These are phyloP conservation scores for Cephalopterus ornatus DNA, from an alignment of 2,113 vertebrate genomes.

Conservation along the genomic window DNA sequence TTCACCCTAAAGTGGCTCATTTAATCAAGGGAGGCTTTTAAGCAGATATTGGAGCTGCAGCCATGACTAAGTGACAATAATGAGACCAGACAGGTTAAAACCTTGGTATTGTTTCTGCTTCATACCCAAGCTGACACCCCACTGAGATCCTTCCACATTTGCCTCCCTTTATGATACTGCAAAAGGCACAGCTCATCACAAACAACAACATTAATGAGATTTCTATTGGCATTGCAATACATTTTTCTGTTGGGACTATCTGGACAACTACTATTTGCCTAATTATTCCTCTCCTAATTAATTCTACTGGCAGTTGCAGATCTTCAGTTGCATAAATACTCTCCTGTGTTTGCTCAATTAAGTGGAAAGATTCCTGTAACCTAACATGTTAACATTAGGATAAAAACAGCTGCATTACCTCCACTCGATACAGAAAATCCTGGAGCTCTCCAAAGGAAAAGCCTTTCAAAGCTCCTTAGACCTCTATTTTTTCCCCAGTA, in stretches of 20 bases:
- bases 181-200: constrained; percentile 17
- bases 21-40: neutral
- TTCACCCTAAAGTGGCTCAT: neutral
- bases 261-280: constrained; percentile 26
- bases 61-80: neutral
- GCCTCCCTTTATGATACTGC: neutral
- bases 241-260: constrained; percentile 31
- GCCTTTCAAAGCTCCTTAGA: neutral
- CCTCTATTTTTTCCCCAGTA: neutral
- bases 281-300: constrained; percentile 57
- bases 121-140: constrained; percentile 12
- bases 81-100: constrained; percentile 15
- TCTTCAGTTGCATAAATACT: constrained; percentile 34
- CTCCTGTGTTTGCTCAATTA: constrained; percentile 55
- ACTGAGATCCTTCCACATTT: constrained; percentile 14
- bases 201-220: constrained; percentile 33
- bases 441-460: neutral
- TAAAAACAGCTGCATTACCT: neutral
- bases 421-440: neutral
- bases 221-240: constrained; percentile 23
- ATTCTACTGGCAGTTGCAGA: constrained; percentile 40
- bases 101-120: constrained; percentile 34
- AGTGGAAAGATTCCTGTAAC: constrained; percentile 39
- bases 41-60: neutral
- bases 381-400: constrained; percentile 1